Evolutionary conservation across 2,888 invertebrate species (phyloP).

Genomic region (Chydorus sphaericus): DNA sequence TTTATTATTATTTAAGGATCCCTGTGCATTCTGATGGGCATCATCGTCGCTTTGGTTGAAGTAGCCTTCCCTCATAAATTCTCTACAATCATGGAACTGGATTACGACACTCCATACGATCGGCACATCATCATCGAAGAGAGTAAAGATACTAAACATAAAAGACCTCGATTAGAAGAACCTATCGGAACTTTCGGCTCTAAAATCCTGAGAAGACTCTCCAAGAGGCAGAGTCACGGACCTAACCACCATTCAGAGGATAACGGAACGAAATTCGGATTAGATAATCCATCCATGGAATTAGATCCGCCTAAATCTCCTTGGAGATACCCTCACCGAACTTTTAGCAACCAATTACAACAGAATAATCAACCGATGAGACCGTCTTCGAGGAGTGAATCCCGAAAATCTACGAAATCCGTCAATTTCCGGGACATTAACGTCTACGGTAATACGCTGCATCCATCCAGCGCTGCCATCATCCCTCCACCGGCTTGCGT

Average conservation of each 20-base stretch:
- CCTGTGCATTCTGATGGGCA: slow-evolving; percentile 59
- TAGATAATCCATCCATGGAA: slow-evolving; percentile 55
- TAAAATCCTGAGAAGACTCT: slow-evolving; percentile 44
- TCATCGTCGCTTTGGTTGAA: slow-evolving; percentile 66
- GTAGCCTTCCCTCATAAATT: slow-evolving; percentile 79
- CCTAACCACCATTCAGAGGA: no score
- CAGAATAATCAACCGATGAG: background rate
- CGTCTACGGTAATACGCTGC: slow-evolving; percentile 5
- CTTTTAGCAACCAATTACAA: no score
- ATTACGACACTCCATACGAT: slow-evolving; percentile 88
- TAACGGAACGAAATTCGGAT: slow-evolving; percentile 28
- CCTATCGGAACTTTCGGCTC: slow-evolving; percentile 36
- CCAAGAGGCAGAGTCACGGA: slow-evolving; percentile 26
- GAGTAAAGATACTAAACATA: slow-evolving; percentile 51
- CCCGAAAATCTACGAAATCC: slow-evolving; percentile 20
- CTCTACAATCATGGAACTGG: slow-evolving; percentile 77
- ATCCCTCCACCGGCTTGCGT: background rate
- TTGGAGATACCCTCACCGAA: slow-evolving; percentile 47
- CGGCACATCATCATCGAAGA: slow-evolving; percentile 81
- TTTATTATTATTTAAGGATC: slow-evolving; percentile 41
- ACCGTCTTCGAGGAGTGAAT: slow-evolving; percentile 17
- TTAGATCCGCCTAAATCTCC: slow-evolving; percentile 53
- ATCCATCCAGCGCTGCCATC: slow-evolving; percentile 7
- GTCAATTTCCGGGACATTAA: slow-evolving; percentile 18
- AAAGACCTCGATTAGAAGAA: slow-evolving; percentile 41